Conservation (phyloP, 2,797 vertebrate genomes). For the Ctenopoma kingsleyae region DNA sequence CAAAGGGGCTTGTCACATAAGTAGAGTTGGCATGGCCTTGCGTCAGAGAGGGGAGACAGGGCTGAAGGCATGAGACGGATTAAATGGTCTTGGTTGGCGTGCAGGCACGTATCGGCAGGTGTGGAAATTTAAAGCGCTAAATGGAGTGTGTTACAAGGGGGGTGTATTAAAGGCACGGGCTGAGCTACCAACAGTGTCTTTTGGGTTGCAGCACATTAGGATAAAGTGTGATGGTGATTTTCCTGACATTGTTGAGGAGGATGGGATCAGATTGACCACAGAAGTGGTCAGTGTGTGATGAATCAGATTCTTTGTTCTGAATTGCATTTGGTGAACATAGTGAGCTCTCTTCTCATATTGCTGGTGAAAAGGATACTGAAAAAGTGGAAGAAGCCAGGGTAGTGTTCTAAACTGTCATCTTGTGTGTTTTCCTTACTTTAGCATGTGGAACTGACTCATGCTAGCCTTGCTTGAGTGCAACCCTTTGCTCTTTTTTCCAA, state of each 20-base stretch:
- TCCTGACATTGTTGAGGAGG: background rate
- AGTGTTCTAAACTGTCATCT: background rate
- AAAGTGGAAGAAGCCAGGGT: background rate
- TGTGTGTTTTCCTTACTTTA: conserved; percentile 19
- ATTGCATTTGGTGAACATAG: background rate
- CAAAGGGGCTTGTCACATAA: conserved; percentile 43
- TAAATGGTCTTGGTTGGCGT: conserved; percentile 40
- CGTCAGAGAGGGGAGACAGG: conserved; percentile 20
- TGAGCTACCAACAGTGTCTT: background rate
- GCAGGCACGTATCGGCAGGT: conserved; percentile 48
- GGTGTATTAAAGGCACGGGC: background rate
- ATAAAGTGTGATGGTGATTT: conserved; percentile 16
- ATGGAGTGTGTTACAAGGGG: conserved; percentile 1
- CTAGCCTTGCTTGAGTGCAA: conserved; percentile 17
- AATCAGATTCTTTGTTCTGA: background rate
- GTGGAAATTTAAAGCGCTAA: conserved; percentile 42
- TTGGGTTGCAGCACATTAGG: background rate
- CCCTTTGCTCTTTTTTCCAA: conserved; percentile 1
- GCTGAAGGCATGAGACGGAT: conserved; percentile 45
- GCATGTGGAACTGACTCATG: conserved; percentile 47
- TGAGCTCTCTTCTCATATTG: background rate
- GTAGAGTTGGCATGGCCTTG: conserved; percentile 13
- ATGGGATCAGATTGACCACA: background rate
- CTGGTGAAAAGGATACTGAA: background rate
- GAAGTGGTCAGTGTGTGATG: background rate